These are phyloP conservation scores for Drosophila lacicola DNA, from an alignment of 2,888 invertebrate genomes.

Conservation along the genomic window DNA sequence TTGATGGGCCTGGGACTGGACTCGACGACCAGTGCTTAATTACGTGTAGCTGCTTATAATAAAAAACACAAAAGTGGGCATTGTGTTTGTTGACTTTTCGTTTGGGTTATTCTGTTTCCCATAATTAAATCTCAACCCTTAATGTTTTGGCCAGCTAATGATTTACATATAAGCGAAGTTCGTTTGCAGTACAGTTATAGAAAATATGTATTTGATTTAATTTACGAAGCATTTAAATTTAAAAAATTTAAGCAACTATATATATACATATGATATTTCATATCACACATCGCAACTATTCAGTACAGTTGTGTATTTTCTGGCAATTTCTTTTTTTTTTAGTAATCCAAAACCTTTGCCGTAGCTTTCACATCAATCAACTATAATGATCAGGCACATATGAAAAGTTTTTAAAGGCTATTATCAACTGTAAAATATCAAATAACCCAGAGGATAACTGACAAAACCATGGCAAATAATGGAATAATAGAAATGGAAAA, in stretches of 20 bases:
- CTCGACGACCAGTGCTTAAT: conserved; percentile 75
- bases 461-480: conserved; percentile 72
- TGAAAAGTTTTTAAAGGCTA: conserved; percentile 62
- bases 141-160: conserved; percentile 28
- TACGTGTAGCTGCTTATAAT: conserved; percentile 77
- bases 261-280: no score
- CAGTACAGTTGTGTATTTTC: conserved; percentile 55
- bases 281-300: not conserved
- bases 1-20: conserved; percentile 58
- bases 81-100: conserved; percentile 66
- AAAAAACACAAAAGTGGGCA: conserved; percentile 24
- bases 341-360: conserved; percentile 46
- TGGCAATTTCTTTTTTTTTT: conserved; percentile 4
- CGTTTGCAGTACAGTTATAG: conserved; percentile 33
- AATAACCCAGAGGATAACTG: conserved; percentile 79
- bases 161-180: conserved; percentile 39
- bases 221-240: no score
- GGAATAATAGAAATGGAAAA: conserved; percentile 43
- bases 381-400: conserved; percentile 73
- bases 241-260: no score
- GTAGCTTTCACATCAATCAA: conserved; percentile 67
- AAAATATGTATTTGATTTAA: not conserved
- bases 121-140: conserved; percentile 80
- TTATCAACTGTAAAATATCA: conserved; percentile 83
- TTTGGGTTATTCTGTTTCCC: conserved; percentile 67